Evolutionary conservation across 2,113 vertebrate species (phyloP).

Genomic region (Phrynosoma blainvillii): DNA sequence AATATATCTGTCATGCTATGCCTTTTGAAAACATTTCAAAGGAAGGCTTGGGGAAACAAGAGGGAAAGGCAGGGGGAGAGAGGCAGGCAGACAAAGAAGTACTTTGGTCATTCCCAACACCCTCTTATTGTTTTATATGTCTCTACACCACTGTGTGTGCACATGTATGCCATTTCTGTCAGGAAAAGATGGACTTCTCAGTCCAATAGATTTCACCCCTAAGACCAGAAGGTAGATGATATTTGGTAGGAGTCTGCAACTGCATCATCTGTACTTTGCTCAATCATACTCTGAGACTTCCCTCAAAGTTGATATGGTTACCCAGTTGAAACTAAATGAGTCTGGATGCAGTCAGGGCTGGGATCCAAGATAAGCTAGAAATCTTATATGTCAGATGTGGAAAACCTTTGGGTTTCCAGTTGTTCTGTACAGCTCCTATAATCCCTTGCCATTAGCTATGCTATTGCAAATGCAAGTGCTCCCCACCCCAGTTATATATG

Average conservation of each 20-base stretch:
- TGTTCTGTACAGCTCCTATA: neutral
- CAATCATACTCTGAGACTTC: neutral
- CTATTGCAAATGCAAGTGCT: neutral
- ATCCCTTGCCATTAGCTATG: neutral
- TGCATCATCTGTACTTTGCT: neutral
- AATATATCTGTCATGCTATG: constrained; percentile 61
- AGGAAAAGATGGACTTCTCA: constrained; percentile 28
- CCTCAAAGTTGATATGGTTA: neutral
- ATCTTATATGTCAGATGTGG: neutral
- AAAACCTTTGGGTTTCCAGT: neutral
- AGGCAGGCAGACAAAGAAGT: constrained; percentile 56
- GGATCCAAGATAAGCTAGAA: neutral
- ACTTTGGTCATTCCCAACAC: constrained; percentile 60
- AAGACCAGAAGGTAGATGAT: constrained; percentile 5
- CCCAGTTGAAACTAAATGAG: neutral
- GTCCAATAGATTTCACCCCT: constrained; percentile 8
- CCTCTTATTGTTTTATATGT: constrained; percentile 66
- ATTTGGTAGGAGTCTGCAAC: neutral
- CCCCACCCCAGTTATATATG: too few species aligned
- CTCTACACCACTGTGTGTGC: neutral
- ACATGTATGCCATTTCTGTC: constrained; percentile 30
- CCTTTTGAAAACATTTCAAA: constrained; percentile 50
- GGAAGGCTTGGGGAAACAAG: constrained; percentile 39
- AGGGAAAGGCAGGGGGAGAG: neutral
- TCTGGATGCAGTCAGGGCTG: neutral